Conservation (phyloP, 2,797 vertebrate species). For the Myotis pilosus region DNA sequence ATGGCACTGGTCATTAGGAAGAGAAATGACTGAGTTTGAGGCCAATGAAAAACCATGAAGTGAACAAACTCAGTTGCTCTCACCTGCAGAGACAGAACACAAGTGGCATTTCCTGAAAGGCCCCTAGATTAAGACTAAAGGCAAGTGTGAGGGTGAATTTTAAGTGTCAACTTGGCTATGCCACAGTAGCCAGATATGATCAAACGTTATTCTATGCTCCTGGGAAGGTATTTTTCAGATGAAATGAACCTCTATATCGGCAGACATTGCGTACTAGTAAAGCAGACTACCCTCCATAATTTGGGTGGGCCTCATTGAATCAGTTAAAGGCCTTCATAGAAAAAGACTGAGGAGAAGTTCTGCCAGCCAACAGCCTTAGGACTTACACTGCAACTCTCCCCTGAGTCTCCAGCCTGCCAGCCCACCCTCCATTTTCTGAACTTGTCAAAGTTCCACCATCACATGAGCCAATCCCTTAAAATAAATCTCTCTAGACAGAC, state of each 20-base stretch:
- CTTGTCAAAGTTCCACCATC: background rate
- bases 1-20: background rate
- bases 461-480: background rate
- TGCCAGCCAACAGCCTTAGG: background rate
- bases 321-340: background rate
- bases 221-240: background rate
- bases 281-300: background rate
- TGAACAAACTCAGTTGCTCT: background rate
- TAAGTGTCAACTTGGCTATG: background rate
- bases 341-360: background rate
- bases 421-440: background rate
- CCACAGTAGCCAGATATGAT: background rate
- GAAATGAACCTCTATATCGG: background rate
- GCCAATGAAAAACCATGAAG: background rate
- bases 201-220: background rate
- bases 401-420: background rate
- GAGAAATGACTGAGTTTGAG: background rate
- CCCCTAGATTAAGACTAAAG: background rate
- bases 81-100: background rate
- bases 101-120: background rate
- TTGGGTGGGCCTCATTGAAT: background rate
- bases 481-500: background rate
- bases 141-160: background rate
- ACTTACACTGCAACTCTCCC: background rate
- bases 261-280: background rate